Base-by-base conservation (phyloP, 2,888 invertebrate species). In the Tetrapedia diversipes region DNA sequence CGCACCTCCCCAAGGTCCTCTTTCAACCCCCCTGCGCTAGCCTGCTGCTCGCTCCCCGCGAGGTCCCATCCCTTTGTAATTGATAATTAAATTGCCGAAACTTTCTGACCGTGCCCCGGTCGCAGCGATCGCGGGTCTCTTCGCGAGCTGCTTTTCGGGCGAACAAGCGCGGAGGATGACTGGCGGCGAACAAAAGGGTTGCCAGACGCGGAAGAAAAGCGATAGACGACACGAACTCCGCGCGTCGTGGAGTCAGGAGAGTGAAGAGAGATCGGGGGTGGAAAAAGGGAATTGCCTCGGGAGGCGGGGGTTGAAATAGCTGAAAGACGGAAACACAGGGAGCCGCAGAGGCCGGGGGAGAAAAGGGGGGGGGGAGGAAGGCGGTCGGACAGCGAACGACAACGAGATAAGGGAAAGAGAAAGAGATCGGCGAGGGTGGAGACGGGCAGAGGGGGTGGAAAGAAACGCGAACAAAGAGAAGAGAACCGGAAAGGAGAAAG, bases 1-100 rank as follows among this genome's bases (percentile, higher is more conserved):
- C 49, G 47, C 7, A 11, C 59, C 27, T 59, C 45, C 27, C 27
- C 37, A 7, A 37, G 1, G 7, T 7, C 2, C 32, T 37, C 10
- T 37, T 1, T 8, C 37, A 8, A 4, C 4, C 37, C 37, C 37
- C 10, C 14, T 11, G 1, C 14, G 11, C 37, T 11, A 41, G 14
- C 11, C 14, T 14, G 4, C 19, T 14, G 10, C 43, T 41, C 60
- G 11, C 16, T 27, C 45, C 24, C 8, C 19, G 34, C 41, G 19
- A n/a, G 43, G 34, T 19, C 24, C 29, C 51, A 19, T 10, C 22
- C 11, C 56, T 68, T 74, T 54, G 47, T 65, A 54, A 81, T 66
- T 70, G 70, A 72, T 82, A 82, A 81, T 82, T 81, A 78, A 78
- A 82, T 78, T 64, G 68, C 45, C 64, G 66, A 72, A 81, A 81